Conservation (phyloP, 2,797 vertebrate genomes). For the Oreochromis grahami region DNA sequence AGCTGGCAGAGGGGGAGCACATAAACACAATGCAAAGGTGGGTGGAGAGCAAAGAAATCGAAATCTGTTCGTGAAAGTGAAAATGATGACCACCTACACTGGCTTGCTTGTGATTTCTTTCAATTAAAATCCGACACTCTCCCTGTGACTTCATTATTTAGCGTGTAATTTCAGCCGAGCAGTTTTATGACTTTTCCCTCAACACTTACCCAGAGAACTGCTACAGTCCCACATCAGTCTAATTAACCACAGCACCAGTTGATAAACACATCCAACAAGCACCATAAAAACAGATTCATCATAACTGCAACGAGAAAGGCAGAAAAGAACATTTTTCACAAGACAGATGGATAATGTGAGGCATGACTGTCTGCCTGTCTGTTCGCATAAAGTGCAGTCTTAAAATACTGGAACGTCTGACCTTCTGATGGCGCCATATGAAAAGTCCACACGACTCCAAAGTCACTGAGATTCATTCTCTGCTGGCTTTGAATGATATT, state of each 20-base stretch:
- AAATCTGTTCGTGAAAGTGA: neutral
- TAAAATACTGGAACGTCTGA: neutral
- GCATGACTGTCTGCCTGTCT: neutral
- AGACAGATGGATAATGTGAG: neutral
- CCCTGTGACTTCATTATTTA: slow-evolving; percentile 9
- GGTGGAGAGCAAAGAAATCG: neutral
- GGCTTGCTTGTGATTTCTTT: neutral
- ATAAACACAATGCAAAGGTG: neutral
- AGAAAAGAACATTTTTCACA: neutral
- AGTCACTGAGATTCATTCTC: neutral
- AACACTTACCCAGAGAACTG: slow-evolving; percentile 4
- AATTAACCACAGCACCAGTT: slow-evolving; percentile 12
- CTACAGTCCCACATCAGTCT: neutral
- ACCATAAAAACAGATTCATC: neutral
- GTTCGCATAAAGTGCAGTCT: neutral
- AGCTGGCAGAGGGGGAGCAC: neutral
- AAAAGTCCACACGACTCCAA: neutral
- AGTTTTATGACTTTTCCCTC: slow-evolving; percentile 17
- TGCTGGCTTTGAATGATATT: neutral
- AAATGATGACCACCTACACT: neutral
- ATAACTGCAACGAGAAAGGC: neutral
- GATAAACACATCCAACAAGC: neutral
- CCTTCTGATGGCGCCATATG: neutral
- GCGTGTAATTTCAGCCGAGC: neutral
- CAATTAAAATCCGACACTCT: neutral